Evolutionary conservation across 2,797 vertebrate species (phyloP), one percentile per base, ranked within the genome.

Genomic region (Sebastiscus tertius): DNA sequence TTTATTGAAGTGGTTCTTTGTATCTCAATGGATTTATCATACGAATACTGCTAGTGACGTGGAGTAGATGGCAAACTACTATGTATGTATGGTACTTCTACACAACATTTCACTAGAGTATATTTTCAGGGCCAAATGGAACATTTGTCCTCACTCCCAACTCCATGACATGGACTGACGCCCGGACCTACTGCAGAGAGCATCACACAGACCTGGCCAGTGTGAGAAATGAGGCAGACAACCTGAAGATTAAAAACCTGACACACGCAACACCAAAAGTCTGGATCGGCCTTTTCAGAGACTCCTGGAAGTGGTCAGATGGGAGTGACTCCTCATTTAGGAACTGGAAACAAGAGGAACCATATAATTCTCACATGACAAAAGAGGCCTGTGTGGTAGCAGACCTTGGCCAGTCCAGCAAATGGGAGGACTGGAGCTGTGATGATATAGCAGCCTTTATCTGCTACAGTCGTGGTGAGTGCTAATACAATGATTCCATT

Each of bases 331-430:
- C 14, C 42, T 46, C 42, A 46, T 46, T 46, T 46, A 46, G 0
- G 0, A 16, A 18, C 42, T 46, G 42, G 42, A 46, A 46, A 46
- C 0, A 1, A 46, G 1, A 6, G 42, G 42, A 46, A 46, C 42
- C 42, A 16, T 3, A 46, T 46, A 1, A 46, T 18, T 24, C 24
- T 24, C 24, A 24, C 24, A 12, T 5, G 36, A 42, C 39, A 46
- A 46, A 46, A 46, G 42, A 0, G 42, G 42, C 0, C 0, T 46
- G 42, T 46, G 42, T 46, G 14, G 14, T 46, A 16, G 42, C 42
- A 46, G 42, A 46, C 14, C 0, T 18, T 16, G 14, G 42, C 14
- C 0, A 0, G 42, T 18, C 0, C 0, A 46, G 39, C 14, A 16
- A 46, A 46, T 46, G 39, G 39, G 39, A 46, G 0, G 39, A 0